Evolutionary conservation across 2,113 vertebrate genomes (phyloP), one percentile per base, ranked within the genome.

Genomic region (Callaeas wilsoni): DNA sequence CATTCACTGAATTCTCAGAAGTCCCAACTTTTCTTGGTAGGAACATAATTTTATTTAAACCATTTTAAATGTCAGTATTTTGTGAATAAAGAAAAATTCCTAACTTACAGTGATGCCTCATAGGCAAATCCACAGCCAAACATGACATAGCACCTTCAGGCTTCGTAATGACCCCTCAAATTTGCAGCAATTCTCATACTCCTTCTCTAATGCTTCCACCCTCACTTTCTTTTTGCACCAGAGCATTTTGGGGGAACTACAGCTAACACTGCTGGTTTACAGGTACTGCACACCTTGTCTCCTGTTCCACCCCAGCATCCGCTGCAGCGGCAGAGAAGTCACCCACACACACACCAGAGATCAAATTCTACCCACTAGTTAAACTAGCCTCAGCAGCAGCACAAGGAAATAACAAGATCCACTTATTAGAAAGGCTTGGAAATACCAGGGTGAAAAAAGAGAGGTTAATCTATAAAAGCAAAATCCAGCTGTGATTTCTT

Each of bases 41-140:
- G 52, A 90, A 78, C 2, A 10, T 15, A 53, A 37, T 42, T 64
- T 50, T 56, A 91, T 35, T 30, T 27, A 70, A 93, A 62, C 12
- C 11, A 69, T 20, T 75, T 46, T 15, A 55, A 32, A 88, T 68
- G 33, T 69, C 63, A 84, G 42, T 35, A 44, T 78, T 92, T 81
- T 64, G 30, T 56, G 71, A 84, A 60, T 7, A 89, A 67, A 44
- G 26, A 70, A 60, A 41, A 90, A 68, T 42, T 50, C 62, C 47
- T 42, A 35, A 74, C 12, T 50, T 56, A 33, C 0, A 18, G 55
- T 0, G 0, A 49, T 5, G 8, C 13, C 4, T 1, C 27, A 29
- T 1, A 16, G 53, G 42, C 39, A 86, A 47, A n/a, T 26, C 26
- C 19, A 41, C 26, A 44, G 33, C 4, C n/a, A 53, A 67, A 68